Evolutionary conservation across 2,888 invertebrate genomes (phyloP).

Genomic region (Stenurella melanura): DNA sequence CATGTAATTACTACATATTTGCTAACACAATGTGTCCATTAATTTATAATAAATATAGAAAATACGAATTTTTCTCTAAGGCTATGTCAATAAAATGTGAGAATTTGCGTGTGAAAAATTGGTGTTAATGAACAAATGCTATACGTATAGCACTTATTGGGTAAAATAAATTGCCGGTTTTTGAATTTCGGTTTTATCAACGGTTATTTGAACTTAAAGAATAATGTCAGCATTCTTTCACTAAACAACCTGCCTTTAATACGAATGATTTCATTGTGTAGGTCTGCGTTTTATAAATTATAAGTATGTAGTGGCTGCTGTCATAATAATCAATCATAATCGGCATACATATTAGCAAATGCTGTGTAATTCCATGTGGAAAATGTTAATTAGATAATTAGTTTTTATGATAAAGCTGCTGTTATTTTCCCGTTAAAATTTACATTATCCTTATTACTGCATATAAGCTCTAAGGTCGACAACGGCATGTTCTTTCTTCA

Average conservation of each 20-base stretch:
- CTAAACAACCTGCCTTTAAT: no score
- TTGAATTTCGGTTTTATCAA: no score
- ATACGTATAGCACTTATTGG: no score
- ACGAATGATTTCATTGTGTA: background rate
- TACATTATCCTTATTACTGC: background rate
- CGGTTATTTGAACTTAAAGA: background rate
- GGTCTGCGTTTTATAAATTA: background rate
- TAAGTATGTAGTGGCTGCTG: background rate
- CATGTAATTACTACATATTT: no score
- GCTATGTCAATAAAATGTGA: no score
- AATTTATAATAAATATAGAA: no score
- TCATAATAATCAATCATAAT: background rate
- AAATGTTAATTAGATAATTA: conserved; percentile 15
- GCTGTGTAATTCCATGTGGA: background rate
- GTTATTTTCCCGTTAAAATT: background rate
- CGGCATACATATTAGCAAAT: background rate
- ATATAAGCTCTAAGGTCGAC: background rate
- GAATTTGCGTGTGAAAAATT: no score
- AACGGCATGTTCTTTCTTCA: background rate
- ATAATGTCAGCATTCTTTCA: background rate
- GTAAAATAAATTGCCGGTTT: no score
- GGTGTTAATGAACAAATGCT: no score
- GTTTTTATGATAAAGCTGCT: background rate
- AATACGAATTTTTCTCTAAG: no score
- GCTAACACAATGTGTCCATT: no score